Evolutionary conservation across 2,888 invertebrate species (phyloP).

Genomic region (Mantis religiosa): DNA sequence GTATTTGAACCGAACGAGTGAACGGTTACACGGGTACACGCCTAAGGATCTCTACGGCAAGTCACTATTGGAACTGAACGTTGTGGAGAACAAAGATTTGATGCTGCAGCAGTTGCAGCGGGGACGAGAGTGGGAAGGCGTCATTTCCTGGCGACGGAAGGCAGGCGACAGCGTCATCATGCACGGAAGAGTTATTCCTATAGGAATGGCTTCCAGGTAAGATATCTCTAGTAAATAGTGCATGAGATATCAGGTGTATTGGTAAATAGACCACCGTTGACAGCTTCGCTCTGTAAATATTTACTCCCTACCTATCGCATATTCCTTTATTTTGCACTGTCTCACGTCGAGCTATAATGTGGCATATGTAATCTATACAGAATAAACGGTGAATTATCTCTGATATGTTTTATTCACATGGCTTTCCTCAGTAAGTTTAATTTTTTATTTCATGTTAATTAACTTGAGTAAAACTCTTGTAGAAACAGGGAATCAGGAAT

Average conservation of each 20-base stretch:
- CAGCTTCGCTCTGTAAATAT: background rate
- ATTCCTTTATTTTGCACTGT: background rate
- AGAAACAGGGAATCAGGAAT: no score
- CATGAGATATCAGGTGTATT: no score
- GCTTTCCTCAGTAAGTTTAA: no score
- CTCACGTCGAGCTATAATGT: background rate
- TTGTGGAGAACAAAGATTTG: constrained; percentile 50
- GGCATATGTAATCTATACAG: no score
- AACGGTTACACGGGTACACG: constrained; percentile 72
- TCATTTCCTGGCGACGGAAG: constrained; percentile 59
- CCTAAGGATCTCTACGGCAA: constrained; percentile 59
- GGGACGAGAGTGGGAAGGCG: constrained; percentile 73
- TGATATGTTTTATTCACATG: no score
- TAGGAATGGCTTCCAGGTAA: constrained; percentile 27
- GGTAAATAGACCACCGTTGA: background rate
- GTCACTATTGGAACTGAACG: constrained; percentile 54
- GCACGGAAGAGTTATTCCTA: constrained; percentile 73
- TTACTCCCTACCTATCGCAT: background rate
- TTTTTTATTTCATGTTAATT: no score
- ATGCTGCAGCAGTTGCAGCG: constrained; percentile 60
- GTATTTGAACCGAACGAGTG: constrained; percentile 85
- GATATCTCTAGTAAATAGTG: background rate
- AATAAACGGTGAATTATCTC: no score
- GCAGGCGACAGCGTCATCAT: constrained; percentile 74
- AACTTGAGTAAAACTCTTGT: no score